These are phyloP conservation scores for Drosophila kanekoi DNA, from an alignment of 2,888 invertebrate species.

Conservation along the genomic window DNA sequence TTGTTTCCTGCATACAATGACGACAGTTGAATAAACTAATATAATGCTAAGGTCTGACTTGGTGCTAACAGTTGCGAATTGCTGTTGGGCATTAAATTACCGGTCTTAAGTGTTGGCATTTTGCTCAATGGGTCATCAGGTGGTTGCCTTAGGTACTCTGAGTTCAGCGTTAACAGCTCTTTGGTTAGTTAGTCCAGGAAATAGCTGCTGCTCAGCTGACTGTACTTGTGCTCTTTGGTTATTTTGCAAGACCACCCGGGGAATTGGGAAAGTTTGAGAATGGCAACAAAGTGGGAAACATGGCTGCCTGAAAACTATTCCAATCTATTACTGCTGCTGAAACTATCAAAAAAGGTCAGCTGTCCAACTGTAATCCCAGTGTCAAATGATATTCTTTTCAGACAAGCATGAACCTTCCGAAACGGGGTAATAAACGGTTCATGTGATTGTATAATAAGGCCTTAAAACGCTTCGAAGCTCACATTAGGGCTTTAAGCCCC, in stretches of 20 bases:
- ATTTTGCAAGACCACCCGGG: slow-evolving; percentile 12
- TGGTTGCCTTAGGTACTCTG: slow-evolving; percentile 45
- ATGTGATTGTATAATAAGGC: slow-evolving; percentile 56
- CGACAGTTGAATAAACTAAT: slow-evolving; percentile 57
- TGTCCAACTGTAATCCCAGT: slow-evolving; percentile 22
- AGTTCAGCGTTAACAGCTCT: slow-evolving; percentile 14
- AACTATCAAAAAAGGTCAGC: slow-evolving; percentile 28
- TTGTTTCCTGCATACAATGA: slow-evolving; percentile 54
- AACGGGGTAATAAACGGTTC: slow-evolving; percentile 62
- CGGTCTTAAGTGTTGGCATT: slow-evolving; percentile 44
- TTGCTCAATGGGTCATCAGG: slow-evolving; percentile 42
- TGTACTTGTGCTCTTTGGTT: slow-evolving; percentile 8
- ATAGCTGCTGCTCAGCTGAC: slow-evolving; percentile 32
- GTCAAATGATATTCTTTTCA: slow-evolving; percentile 14
- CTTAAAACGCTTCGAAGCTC: slow-evolving; percentile 40
- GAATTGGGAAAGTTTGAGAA: slow-evolving; percentile 12
- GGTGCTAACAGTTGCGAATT: slow-evolving; percentile 15
- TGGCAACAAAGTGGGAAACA: neutral
- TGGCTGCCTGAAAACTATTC: slow-evolving; percentile 34
- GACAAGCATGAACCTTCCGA: slow-evolving; percentile 3
- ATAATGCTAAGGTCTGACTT: slow-evolving; percentile 39
- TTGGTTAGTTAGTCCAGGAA: slow-evolving; percentile 25
- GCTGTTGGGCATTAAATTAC: slow-evolving; percentile 48
- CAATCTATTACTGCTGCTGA: slow-evolving; percentile 44
- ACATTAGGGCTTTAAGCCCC: slow-evolving; percentile 22